Conservation (phyloP, 2,888 invertebrate genomes). For the Sminthurinus aureus region DNA sequence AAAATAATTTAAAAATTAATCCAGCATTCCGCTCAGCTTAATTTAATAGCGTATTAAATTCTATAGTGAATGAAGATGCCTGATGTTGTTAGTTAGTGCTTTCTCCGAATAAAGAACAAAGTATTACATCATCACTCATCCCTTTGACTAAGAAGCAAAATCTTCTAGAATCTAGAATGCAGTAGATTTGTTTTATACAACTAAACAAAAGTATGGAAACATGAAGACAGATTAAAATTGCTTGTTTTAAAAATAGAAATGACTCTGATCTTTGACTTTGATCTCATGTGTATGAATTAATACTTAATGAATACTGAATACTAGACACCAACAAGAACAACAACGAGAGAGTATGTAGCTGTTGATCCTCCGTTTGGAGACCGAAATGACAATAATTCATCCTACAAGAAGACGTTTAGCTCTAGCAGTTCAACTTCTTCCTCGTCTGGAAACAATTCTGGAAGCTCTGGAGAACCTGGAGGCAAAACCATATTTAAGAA, state of each 20-base stretch:
- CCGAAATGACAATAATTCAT: slow-evolving; percentile 22
- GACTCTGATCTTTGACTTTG: background rate
- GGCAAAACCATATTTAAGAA: slow-evolving; percentile 34
- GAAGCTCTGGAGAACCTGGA: slow-evolving; percentile 40
- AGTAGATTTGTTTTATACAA: no score
- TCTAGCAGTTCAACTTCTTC: slow-evolving; percentile 41
- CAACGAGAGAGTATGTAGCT: slow-evolving; percentile 45
- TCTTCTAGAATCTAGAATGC: no score
- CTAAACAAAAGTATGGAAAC: background rate
- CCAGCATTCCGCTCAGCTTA: no score
- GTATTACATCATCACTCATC: no score
- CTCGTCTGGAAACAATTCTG: slow-evolving; percentile 18
- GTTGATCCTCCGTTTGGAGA: slow-evolving; percentile 48
- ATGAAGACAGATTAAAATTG: background rate
- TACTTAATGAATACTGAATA: slow-evolving; percentile 6
- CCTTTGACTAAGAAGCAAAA: no score
- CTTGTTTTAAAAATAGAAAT: background rate
- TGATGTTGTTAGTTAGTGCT: no score
- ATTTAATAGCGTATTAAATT: no score
- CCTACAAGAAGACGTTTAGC: slow-evolving; percentile 42
- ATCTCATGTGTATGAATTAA: background rate
- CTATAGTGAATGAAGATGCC: no score
- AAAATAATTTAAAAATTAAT: no score
- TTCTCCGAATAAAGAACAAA: no score
- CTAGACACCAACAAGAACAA: slow-evolving; percentile 50